Percentiles rank a stretch among this genome's conserved stretches.
Conservation (phyloP, 2,113 vertebrate genomes). For the Aegithalos caudatus region DNA sequence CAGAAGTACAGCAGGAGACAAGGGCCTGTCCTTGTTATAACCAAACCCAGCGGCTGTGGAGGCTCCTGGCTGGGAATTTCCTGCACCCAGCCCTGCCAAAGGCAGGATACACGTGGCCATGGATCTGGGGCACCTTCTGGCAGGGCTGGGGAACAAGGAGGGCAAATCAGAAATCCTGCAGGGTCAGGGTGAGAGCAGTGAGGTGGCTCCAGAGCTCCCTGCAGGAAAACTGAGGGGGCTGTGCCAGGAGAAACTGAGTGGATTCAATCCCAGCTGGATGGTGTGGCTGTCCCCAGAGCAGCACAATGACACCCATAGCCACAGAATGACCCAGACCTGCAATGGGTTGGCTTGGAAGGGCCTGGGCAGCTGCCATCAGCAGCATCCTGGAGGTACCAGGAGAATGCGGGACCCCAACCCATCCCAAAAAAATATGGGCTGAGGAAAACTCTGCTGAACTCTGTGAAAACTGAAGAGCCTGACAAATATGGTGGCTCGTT, state of each 20-base stretch:
- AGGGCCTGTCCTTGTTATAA: background rate
- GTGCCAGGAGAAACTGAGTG: background rate
- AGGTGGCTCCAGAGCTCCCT: background rate
- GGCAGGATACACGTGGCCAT: background rate
- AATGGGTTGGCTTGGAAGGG: background rate
- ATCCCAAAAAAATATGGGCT: background rate
- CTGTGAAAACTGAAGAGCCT: background rate
- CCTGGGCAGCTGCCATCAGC: background rate
- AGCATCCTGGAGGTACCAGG: background rate
- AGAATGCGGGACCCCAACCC: background rate
- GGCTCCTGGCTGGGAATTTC: background rate
- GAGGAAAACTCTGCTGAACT: background rate
- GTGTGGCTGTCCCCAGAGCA: background rate
- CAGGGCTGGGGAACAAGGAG: background rate
- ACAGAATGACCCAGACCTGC: background rate
- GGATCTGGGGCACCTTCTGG: background rate
- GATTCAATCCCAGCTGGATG: background rate
- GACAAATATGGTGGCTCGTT: background rate
- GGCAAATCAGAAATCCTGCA: background rate
- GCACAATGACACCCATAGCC: fast-evolving
- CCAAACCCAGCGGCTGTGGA: background rate
- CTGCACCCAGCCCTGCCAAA: background rate
- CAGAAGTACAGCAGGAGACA: background rate
- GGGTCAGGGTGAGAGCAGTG: no score
- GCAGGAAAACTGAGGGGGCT: fast-evolving